Evolutionary conservation across 2,888 invertebrate genomes (phyloP), one percentile per base, ranked within the genome.

Genomic region (Aphelenchoides bicaudatus): DNA sequence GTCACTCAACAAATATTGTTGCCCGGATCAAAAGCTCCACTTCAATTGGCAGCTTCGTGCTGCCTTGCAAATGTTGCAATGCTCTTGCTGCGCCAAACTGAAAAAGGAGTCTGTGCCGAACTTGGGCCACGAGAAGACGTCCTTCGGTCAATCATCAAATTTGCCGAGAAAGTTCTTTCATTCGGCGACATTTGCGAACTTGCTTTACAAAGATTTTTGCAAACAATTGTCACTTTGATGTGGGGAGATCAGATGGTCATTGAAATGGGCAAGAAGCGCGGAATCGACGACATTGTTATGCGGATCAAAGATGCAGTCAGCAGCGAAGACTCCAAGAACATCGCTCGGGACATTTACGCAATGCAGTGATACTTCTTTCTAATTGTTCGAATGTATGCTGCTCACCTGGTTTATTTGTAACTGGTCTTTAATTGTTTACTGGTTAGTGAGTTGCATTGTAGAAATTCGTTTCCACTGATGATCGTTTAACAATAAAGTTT

Each of bases 161-260:
- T 48, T 3, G 50, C 58, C 10, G 55, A 56, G 25, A 5, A 16
- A 13, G 39, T 46, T 21, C 16, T 50, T 10, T 30, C 29, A 2
- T 71, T 63, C 21, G 39, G 54, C 29, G 29, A 34, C 5, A 13
- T 58, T 5, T 31, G 61, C 29, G 62, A 67, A 43, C 61, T 59
- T 79, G 88, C 89, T 0, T 84, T 86, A 58, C 89, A 86, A 81
- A 85, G 90, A 76, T 82, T 85, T 25, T 84, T 90, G 19, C 88
- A 90, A 19, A 87, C 87, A 0, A 80, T 89, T 29, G 89, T 90
- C 47, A 89, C 89, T 0, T 78, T 90, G 16, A 70, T 83, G 50
- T 72, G 75, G 61, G 65, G 65, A 4, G 65, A 65, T 37, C 27
- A 29, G 28, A 50, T 48, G 2, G 56, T 67, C 19, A 58, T 65